Evolutionary conservation across 2,888 invertebrate genomes (phyloP), one percentile per base, ranked within the genome.

Genomic region (Malacosoma neustria): DNA sequence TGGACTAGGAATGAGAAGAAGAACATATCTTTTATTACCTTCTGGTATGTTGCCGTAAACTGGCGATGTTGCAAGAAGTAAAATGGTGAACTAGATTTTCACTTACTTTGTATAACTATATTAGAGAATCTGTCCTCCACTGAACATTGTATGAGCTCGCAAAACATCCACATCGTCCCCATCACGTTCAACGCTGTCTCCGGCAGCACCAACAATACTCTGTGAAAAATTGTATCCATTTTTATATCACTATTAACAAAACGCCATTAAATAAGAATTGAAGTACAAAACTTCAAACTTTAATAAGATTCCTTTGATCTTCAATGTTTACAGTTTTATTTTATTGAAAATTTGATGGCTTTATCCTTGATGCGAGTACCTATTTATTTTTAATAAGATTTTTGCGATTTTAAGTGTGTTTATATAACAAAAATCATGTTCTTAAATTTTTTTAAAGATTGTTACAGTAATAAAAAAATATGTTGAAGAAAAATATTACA

Each of bases 131-230:
- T 86, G 58, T 90, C 90, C 34, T 89, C 88, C 41, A 89, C 88
- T 12, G 88, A 87, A 69, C 93, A 93, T 29, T 89, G 79, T 36
- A 93, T 89, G 14, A 89, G 72, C 48, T 90, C 89, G 56, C 91
- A 91, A 61, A 93, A 92, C 51, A 93, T 90, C 94, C 94, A 94
- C 72, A 93, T 88, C 3, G 94, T 93, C 4, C 95, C 94, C 73
- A 95, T 87, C 38, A 92, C 87, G 57, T 95, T 95, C 84, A 95
- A 90, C 3, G 88, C 88, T 11, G 93, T 87, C 75, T 96, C 96
- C 7, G 93, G 92, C 14, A 95, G 57, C 49, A 94, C 89, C 41
- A 96, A 73, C 43, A 92, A 80, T 47, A 95, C 87, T 71, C 94
- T 93, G 77, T n/a, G 75, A 73, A 41, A 53, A 38, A 30, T 33